Evolutionary conservation across 2,888 invertebrate species (phyloP), one percentile per base, ranked within the genome.

Genomic region (Drymonia ruficornis): DNA sequence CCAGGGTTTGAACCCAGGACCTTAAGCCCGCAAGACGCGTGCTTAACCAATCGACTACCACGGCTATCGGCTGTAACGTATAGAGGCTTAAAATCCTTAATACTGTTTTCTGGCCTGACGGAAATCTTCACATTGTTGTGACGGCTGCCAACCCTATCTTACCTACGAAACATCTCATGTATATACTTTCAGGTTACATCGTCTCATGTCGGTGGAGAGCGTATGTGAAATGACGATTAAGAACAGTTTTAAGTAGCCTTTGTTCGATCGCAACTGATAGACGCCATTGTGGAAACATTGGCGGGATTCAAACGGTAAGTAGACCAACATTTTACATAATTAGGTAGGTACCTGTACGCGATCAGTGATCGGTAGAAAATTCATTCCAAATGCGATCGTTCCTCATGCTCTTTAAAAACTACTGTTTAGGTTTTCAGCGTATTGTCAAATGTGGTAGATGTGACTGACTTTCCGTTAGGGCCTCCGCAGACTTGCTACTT

Each of bases 181-280:
- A 53, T 31, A 34, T 45, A 74, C 77, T 81, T 86, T 84, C 85
- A 85, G 83, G 74, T 78, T 75, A 80, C 76, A 81, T 81, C 80
- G 78, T 65, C 65, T 68, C 80, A 77, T 77, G 80, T 83, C 78
- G 81, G 84, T 83, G 77, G 88, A 87, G 86, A 87, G 84, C 78
- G 88, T 89, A 90, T 90, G 89, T 89, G 91, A 91, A 92, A 91
- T 89, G 89, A 86, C 86, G 90, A 91, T 91, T 91, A 91, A 90
- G 84, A 89, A 91, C 91, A 88, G 89, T 89, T 90, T 85, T 83
- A 89, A 89, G 90, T 89, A 89, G 90, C 86, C 86, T 91, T 92
- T 92, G 92, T 92, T 89, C 74, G 90, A 91, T 92, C 78, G 70
- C 58, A 58, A 63, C 91, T 91, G 91, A 81, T 66, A 56, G 55